phyloP scores from a whole-genome alignment of 2,797 vertebrate species.

The Alcedo atthis region DNA sequence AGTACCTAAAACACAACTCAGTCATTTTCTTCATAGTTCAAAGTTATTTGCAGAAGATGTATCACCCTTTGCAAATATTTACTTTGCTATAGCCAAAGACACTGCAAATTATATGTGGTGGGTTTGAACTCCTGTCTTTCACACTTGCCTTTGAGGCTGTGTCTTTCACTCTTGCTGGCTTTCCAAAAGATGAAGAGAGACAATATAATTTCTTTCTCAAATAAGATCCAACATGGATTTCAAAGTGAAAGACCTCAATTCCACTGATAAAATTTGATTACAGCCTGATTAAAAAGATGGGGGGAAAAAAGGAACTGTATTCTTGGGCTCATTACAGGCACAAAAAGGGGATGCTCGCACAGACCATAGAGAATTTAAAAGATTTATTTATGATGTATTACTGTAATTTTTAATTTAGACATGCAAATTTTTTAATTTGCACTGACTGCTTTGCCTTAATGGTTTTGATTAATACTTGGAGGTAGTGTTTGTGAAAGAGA shows the following conservation, averaged over 20 bases:
- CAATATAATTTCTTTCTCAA: constrained; percentile 25
- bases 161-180: constrained; percentile 47
- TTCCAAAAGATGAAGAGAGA: constrained; percentile 17
- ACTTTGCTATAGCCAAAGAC: constrained; percentile 73
- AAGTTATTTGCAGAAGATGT: constrained; percentile 80
- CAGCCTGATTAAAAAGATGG: constrained; percentile 34
- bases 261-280: constrained; percentile 72
- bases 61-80: constrained; percentile 81
- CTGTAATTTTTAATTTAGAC: constrained; percentile 95
- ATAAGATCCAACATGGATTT: constrained; percentile 22
- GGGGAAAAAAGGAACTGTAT: constrained; percentile 38
- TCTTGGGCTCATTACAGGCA: constrained; percentile 77
- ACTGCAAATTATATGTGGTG: constrained; percentile 65
- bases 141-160: constrained; percentile 60
- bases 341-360: constrained; percentile 80
- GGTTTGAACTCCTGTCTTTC: constrained; percentile 63
- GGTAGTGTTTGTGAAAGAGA: constrained; percentile 99
- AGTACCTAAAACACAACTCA: constrained; percentile 76
- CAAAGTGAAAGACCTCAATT: constrained; percentile 58
- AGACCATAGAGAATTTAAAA: constrained; percentile 86
- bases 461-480: constrained; percentile 97
- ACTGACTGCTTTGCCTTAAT: constrained; percentile 95
- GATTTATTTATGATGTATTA: constrained; percentile 92
- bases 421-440: constrained; percentile 94
- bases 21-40: constrained; percentile 79